phyloP scores from a whole-genome alignment of 2,113 vertebrate species.

The Dascyllus trimaculatus region DNA sequence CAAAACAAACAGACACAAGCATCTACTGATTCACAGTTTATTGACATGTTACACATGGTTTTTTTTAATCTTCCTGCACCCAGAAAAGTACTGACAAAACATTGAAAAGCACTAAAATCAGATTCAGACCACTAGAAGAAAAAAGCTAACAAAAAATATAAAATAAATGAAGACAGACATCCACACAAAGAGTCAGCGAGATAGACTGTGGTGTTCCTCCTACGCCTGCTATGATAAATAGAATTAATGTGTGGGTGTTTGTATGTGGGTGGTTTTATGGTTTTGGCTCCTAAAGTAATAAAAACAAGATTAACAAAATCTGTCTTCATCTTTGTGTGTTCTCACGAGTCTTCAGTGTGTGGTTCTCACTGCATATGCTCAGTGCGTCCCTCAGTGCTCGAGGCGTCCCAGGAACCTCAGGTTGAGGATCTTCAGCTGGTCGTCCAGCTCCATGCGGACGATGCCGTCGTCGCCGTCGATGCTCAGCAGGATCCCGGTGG shows the following conservation, averaged over 20 bases:
- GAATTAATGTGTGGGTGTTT: too few species aligned
- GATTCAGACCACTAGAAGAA: slow-evolving; percentile 14
- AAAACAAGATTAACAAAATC: background rate
- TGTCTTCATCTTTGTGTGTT: too few species aligned
- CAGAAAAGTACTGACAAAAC: slow-evolving; percentile 34
- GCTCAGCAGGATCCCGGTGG: slow-evolving; percentile 92
- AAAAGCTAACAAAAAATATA: slow-evolving; percentile 9
- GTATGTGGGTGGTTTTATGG: too few species aligned
- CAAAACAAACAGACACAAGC: background rate
- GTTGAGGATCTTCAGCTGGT: slow-evolving; percentile 95
- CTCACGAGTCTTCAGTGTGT: too few species aligned
- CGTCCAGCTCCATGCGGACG: slow-evolving; percentile 93
- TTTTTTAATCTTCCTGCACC: slow-evolving; percentile 9
- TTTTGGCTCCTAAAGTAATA: background rate
- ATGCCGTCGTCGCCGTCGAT: slow-evolving; percentile 96
- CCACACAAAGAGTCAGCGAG: background rate
- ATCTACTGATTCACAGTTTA: slow-evolving; percentile 72
- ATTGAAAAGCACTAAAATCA: slow-evolving; percentile 70
- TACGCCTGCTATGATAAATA: too few species aligned
- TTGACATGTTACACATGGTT: slow-evolving; percentile 68
- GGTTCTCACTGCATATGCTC: too few species aligned
- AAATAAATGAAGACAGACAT: background rate
- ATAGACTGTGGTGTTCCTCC: too few species aligned
- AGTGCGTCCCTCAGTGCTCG: slow-evolving; percentile 78
- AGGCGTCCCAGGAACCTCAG: slow-evolving; percentile 93